Conservation (phyloP, 2,797 vertebrate genomes). For the Steatocranus sp. region DNA sequence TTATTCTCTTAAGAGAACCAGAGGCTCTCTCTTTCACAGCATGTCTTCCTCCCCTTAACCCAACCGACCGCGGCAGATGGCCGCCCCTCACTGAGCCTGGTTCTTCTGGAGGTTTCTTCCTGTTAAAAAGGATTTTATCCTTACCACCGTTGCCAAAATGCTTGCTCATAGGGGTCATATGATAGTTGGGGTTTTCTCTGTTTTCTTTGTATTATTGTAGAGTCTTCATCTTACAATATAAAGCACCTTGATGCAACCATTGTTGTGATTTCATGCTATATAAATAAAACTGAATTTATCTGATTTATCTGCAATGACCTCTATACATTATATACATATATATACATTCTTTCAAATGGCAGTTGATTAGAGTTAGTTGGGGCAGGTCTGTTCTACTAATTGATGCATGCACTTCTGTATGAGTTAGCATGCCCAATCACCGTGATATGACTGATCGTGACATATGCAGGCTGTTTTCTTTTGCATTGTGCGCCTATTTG, state of each 20-base stretch:
- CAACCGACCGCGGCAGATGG: rapidly evolving
- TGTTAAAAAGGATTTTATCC: neutral
- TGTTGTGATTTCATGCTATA: neutral
- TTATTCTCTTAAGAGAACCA: neutral
- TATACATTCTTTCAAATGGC: neutral
- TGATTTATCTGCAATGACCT: neutral
- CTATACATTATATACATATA: neutral
- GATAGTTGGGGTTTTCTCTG: neutral
- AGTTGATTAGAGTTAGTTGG: neutral
- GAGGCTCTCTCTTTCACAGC: neutral
- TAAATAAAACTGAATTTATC: neutral
- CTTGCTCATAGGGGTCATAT: neutral
- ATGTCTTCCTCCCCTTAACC: neutral
- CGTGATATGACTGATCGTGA: neutral
- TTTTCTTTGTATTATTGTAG: neutral
- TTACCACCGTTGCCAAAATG: neutral
- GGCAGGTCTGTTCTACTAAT: neutral
- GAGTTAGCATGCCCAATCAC: neutral
- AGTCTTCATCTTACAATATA: neutral
- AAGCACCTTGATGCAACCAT: neutral
- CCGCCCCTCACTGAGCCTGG: neutral
- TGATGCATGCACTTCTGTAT: neutral
- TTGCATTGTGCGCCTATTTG: neutral
- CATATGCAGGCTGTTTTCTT: neutral
- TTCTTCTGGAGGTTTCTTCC: neutral